Base-by-base conservation (phyloP, 2,888 invertebrate genomes). In the Fissipunctia ypsillon region DNA sequence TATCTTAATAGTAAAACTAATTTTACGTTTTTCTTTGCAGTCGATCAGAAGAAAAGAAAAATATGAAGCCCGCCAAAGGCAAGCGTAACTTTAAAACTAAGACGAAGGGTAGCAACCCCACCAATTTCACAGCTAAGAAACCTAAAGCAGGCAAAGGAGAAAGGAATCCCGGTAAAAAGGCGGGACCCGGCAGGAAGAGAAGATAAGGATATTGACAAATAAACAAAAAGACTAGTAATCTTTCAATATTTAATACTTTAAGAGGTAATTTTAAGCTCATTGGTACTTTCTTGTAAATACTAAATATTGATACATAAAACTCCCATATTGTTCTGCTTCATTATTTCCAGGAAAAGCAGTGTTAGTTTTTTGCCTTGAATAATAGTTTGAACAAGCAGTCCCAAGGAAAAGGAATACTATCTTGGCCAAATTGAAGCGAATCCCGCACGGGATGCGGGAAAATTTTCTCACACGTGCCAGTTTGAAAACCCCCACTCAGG, bases 121-220 rank as follows among this genome's bases (percentile, higher is more conserved):
- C 94, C 0, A 96, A 96, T 75, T 95, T 96, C 88, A 89, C 95
- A 19, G 95, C 95, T 1, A 96, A 96, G 87, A 95, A 98, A 91
- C 98, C 98, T 0, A 97, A 97, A 90, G 97, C 96, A 64, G 97
- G 97, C 19, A 97, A 97, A 88, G 98, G 98, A 16, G 97, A 97
- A 85, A 95, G 97, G 80, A 97, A 97, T 90, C 97, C 97, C 0
- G 97, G 96, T 81, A 97, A 97, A 90, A 97, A 97, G 87, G 90
- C 90, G 85, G 96, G 96, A 35, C n/a, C 64, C n/a, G 98, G 98
- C 3, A 97, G 98, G 80, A 98, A 98, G 91, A 96, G 98, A 91
- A 97, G 98, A 95, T 97, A 93, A 77, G 48, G 95, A 89, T 73
- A 76, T 64, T 74, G 38, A 60, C 31, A 48, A 31, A 60, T 14